Evolutionary conservation across 2,888 invertebrate genomes (phyloP), one percentile per base, ranked within the genome.

Genomic region (Spilosoma lubricipeda): DNA sequence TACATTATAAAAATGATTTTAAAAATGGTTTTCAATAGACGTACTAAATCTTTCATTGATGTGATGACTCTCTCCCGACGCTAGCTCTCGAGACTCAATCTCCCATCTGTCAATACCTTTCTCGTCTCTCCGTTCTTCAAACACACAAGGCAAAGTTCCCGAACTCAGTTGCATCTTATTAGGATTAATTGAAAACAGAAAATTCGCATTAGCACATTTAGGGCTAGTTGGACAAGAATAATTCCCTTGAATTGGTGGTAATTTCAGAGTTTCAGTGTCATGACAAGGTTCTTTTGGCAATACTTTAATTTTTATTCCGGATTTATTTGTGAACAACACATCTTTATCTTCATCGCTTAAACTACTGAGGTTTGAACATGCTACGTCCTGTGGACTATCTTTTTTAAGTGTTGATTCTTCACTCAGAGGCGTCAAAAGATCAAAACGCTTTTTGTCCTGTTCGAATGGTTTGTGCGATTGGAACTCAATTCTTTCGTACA

Each of bases 341-440:
- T 90, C 88, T 42, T 86, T 86, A 18, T 90, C 86, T 1, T 87
- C 82, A 3, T 86, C 82, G 8, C 77, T 79, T 64, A 23, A 76
- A 64, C 15, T 65, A 45, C 75, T 71, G 15, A 80, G 66, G 8
- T 82, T 85, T 42, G 36, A 82, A 36, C 89, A 87, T 48, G 88
- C 88, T 42, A 92, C 78, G 66, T 93, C 91, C 63, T 86, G 76
- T n/a, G 90, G 74, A 79, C 90, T 93, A 15, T 90, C 89, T 81
- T 87, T 90, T 70, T 86, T 91, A n/a, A 81, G 76, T n/a, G 80
- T 78, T 3, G 94, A 90, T 80, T 95, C 95, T 85, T 95, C 95
- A 27, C 93, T 91, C 7, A 95, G 81, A n/a, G 95, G 93, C 9
- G 95, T 92, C 36, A 95, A 83, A 15, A 88, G 82, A 64, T 86